Conservation (phyloP, 2,797 vertebrate genomes). For the Anisognathus igniventris region DNA sequence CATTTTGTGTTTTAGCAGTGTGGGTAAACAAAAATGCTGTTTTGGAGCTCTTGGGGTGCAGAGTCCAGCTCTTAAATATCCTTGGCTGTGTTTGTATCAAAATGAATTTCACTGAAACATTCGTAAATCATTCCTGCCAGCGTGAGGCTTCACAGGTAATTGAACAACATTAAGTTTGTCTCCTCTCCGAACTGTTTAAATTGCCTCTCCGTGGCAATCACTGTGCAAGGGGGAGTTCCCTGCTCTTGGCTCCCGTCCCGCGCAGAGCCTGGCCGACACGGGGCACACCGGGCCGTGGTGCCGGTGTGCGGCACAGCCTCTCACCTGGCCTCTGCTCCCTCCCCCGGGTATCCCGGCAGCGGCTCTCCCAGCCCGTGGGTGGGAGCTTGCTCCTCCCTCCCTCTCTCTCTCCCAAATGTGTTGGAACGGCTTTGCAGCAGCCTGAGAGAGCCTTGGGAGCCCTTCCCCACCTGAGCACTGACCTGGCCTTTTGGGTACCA, state of each 20-base stretch:
- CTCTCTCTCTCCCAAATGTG: accelerated
- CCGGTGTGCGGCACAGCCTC: accelerated
- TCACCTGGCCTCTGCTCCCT: neutral
- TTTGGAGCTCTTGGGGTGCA: neutral
- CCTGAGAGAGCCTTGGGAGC: neutral
- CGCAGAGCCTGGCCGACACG: accelerated
- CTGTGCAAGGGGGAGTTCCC: neutral
- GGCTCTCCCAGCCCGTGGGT: accelerated
- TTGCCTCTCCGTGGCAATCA: neutral
- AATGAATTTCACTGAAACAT: neutral
- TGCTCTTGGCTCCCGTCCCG: neutral
- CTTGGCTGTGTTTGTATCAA: neutral
- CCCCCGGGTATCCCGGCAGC: accelerated
- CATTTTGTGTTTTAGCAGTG: neutral
- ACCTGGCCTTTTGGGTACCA: accelerated
- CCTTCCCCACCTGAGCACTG: neutral
- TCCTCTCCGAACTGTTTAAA: neutral
- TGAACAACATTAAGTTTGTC: neutral
- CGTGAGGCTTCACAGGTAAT: neutral
- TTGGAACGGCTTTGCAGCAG: neutral
- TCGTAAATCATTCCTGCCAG: neutral
- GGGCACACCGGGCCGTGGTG: accelerated
- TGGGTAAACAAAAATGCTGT: neutral
- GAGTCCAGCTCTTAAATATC: neutral
- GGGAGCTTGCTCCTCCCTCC: neutral